Evolutionary conservation across 2,797 vertebrate species (phyloP).

Genomic region (Chaenodraco wilsoni): DNA sequence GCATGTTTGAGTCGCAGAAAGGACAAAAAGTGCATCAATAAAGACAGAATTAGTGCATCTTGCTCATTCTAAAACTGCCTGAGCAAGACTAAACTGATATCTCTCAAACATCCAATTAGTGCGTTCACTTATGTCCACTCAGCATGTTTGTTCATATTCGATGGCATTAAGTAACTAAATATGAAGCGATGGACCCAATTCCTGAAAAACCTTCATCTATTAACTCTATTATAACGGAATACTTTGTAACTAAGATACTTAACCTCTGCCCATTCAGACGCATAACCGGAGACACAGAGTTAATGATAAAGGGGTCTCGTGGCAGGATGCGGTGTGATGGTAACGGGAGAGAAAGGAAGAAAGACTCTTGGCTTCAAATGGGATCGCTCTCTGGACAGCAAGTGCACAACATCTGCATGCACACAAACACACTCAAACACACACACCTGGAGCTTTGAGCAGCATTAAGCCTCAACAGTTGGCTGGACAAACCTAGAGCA

Average conservation of each 20-base stretch:
- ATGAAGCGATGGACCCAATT: constrained; percentile 48
- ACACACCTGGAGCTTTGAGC: constrained; percentile 13
- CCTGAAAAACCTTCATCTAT: constrained; percentile 68
- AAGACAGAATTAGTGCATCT: constrained; percentile 53
- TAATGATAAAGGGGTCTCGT: constrained; percentile 75
- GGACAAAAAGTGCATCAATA: constrained; percentile 28
- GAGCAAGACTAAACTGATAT: constrained; percentile 50
- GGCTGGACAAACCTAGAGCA: constrained; percentile 76
- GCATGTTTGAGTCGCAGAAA: constrained; percentile 16
- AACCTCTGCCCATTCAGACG: constrained; percentile 60
- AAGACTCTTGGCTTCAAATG: constrained; percentile 47
- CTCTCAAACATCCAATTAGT: constrained; percentile 65
- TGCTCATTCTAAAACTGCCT: constrained; percentile 40
- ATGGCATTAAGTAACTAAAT: constrained; percentile 66
- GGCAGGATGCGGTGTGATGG: constrained; percentile 59
- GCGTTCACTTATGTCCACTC: constrained; percentile 56
- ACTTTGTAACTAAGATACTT: constrained; percentile 67
- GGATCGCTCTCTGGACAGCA: constrained; percentile 41
- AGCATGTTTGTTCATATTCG: constrained; percentile 64
- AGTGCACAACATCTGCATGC: constrained; percentile 33
- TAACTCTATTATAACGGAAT: constrained; percentile 66
- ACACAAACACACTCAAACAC: not conserved
- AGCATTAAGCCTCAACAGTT: constrained; percentile 50
- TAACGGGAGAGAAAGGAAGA: constrained; percentile 26
- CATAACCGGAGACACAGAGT: constrained; percentile 55